Conservation (phyloP, 2,888 invertebrate species). For the Spisula solida region DNA sequence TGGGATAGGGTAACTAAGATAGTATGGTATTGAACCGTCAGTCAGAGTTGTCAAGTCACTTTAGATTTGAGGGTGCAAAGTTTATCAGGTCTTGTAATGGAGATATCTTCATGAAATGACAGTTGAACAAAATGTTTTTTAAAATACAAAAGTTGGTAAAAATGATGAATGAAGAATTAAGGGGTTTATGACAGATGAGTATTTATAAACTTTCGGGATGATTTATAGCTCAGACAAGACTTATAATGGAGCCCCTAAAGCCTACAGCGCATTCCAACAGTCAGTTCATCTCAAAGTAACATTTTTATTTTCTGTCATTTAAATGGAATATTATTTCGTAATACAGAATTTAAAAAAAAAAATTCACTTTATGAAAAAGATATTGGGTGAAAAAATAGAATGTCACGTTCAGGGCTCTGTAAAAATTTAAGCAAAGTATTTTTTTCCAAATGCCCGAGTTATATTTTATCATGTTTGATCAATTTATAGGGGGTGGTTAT, state of each 20-base stretch:
- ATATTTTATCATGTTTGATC: not conserved
- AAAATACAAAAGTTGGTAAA: not conserved
- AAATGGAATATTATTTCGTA: too few species aligned
- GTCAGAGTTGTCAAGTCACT: conserved; percentile 1
- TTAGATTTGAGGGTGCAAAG: conserved; percentile 6
- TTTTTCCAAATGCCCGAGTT: too few species aligned
- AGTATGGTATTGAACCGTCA: not conserved
- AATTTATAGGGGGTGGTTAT: not conserved
- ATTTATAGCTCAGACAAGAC: not conserved
- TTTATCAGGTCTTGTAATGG: not conserved
- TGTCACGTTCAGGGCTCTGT: not conserved
- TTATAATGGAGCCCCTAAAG: too few species aligned
- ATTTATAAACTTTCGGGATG: not conserved
- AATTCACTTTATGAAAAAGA: too few species aligned
- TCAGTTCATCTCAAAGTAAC: too few species aligned
- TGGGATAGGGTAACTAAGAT: not conserved
- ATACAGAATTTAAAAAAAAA: too few species aligned
- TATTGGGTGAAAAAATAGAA: too few species aligned
- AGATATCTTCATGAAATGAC: conserved; percentile 16
- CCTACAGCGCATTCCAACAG: too few species aligned
- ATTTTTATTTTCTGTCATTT: too few species aligned
- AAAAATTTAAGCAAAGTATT: too few species aligned
- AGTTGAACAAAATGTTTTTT: not conserved
- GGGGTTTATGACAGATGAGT: conserved; percentile 6
- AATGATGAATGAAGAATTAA: conserved; percentile 20